phyloP scores from a whole-genome alignment of 1,140 invertebrate species.

The Drosophila lacteicornis region DNA sequence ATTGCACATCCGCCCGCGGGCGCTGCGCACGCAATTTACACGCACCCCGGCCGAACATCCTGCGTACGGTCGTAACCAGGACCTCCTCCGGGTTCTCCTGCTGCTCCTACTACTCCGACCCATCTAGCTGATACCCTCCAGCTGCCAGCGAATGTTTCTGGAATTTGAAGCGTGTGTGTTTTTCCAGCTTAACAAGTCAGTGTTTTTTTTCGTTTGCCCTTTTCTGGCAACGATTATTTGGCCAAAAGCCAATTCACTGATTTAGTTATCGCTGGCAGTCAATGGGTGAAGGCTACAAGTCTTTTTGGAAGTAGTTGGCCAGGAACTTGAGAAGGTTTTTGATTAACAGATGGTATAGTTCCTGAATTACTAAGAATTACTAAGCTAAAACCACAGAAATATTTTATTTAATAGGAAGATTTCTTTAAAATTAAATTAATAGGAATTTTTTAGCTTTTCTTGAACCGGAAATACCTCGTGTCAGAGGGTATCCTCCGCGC shows the following conservation, averaged over 20 bases:
- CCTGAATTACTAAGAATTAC: no score
- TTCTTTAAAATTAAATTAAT: no score
- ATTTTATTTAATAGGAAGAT: no score
- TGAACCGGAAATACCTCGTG: no score
- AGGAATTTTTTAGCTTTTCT: no score
- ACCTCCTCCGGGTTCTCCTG: neutral
- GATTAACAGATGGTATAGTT: no score
- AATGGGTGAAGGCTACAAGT: neutral
- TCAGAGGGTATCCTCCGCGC: neutral
- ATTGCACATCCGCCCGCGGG: conserved; percentile 51
- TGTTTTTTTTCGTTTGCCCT: neutral
- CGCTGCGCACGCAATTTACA: conserved; percentile 40
- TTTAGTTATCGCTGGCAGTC: neutral
- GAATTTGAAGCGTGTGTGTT: neutral
- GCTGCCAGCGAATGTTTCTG: neutral
- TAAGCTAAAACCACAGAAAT: no score
- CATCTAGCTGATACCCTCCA: neutral
- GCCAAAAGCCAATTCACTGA: neutral
- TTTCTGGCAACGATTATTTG: neutral
- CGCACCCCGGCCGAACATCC: conserved; percentile 46
- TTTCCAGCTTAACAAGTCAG: neutral
- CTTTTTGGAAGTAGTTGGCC: no score
- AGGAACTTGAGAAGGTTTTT: no score
- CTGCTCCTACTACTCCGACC: neutral
- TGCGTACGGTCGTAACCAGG: conserved; percentile 22